These are phyloP conservation scores for Frankliniella intonsa DNA, from an alignment of 2,888 invertebrate genomes.

Conservation along the genomic window DNA sequence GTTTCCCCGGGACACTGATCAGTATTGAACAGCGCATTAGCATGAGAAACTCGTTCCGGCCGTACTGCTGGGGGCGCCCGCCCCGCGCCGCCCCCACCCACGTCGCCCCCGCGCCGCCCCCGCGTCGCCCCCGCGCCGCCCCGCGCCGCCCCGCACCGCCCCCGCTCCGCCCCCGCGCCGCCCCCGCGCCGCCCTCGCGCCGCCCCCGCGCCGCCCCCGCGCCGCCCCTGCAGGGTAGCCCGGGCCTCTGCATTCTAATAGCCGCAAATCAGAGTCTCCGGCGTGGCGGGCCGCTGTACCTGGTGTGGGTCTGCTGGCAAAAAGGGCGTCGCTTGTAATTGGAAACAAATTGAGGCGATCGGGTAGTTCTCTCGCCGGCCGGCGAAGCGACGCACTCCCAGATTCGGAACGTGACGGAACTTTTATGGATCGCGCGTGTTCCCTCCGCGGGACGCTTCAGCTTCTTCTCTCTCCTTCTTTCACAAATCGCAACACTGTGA, in stretches of 20 bases:
- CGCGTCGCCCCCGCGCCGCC: not conserved
- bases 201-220: not conserved
- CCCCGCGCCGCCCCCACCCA: not conserved
- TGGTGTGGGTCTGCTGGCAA: no score
- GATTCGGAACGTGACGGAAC: no score
- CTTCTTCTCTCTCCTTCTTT: no score
- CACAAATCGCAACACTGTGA: no score
- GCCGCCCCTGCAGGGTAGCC: no score
- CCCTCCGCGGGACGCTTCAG: no score
- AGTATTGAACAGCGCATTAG: slow-evolving; percentile 23
- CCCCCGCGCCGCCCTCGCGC: not conserved
- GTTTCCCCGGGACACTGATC: slow-evolving; percentile 8
- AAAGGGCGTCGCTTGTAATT: no score
- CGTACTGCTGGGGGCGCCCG: not conserved
- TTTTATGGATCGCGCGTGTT: no score
- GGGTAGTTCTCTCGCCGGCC: no score
- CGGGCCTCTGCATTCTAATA: slow-evolving; percentile 11
- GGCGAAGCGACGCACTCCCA: no score
- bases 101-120: not conserved
- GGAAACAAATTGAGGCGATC: no score
- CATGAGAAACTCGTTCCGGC: slow-evolving; percentile 19
- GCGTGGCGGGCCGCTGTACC: not conserved
- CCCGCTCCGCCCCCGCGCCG: not conserved
- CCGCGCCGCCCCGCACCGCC: not conserved
- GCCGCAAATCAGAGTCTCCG: not conserved